A percentile compares a stretch with the other conserved stretches of the same genome.
These are phyloP conservation scores for Cryptoprocta ferox DNA, from an alignment of 2,797 vertebrate genomes.

Conservation along the genomic window DNA sequence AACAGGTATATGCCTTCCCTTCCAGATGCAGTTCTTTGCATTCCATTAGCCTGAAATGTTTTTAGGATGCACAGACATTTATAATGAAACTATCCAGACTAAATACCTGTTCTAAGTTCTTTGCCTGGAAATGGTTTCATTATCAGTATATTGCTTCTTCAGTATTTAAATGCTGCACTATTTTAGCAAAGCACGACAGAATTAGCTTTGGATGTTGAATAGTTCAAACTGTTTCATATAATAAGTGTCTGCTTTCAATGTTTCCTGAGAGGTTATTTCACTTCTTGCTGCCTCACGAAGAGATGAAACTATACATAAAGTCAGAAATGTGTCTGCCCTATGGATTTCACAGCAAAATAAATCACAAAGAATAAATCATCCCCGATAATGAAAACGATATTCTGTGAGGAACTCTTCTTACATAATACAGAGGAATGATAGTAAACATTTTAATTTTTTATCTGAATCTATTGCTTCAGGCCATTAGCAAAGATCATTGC, in stretches of 20 bases:
- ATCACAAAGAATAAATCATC: constrained; percentile 42
- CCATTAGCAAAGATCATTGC: constrained; percentile 60
- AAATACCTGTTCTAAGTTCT: constrained; percentile 68
- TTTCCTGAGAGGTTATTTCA: constrained; percentile 57
- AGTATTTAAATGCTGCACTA: constrained; percentile 64
- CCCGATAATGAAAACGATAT: constrained; percentile 27
- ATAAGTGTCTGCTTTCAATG: constrained; percentile 9
- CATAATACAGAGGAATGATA: constrained; percentile 41
- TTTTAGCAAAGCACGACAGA: constrained; percentile 63
- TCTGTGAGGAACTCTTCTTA: constrained; percentile 56
- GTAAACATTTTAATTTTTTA: constrained; percentile 77
- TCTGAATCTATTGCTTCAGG: constrained; percentile 57
- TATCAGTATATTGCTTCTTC: constrained; percentile 64
- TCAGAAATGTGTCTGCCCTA: constrained; percentile 22
- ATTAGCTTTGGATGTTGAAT: constrained; percentile 58
- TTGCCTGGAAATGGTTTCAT: constrained; percentile 74
- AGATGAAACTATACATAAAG: constrained; percentile 45
- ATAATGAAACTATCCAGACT: constrained; percentile 58
- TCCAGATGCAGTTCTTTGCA: constrained; percentile 2
- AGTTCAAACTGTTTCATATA: constrained; percentile 59
- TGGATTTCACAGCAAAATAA: constrained; percentile 62
- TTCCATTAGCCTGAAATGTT: constrained; percentile 33
- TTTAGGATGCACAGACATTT: constrained; percentile 52
- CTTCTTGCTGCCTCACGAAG: background rate
- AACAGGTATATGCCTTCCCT: background rate